Base-by-base conservation (phyloP, 1,140 invertebrate species). In the Limonius californicus region DNA sequence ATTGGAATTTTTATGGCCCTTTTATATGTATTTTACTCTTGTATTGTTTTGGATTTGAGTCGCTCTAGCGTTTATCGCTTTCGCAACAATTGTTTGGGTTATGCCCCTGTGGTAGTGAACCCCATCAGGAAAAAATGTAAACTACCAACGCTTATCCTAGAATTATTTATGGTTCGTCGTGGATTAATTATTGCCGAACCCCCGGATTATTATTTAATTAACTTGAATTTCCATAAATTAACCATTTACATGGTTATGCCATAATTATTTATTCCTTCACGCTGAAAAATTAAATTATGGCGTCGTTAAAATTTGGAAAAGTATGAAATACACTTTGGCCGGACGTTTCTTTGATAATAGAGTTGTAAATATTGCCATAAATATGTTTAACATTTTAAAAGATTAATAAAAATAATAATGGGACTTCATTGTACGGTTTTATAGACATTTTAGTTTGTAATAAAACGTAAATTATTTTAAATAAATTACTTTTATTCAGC, bases 1-100 rank as follows among this genome's bases (percentile, higher is more conserved):
- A 39, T 56, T 30, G 61, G 64, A 66, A 66, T 66, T 66, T 66
- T 66, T 66, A 66, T 66, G 19, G 61, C 15, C 59, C 21, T 57
- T 63, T 61, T 57, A 61, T 12, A 12, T 39, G 35, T 39, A 39
- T 9, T 9, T 39, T 64, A 56, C 50, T 43, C 43, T 19, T 55
- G 20, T 60, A 64, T 64, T 64, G 62, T 64, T 64, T 64, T 56
- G 35, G 45, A 45, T 39, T 50, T 19, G 8, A 18, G 15, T 18
- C n/a, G 20, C 14, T 50, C 9, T 21, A 50, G 45, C 42, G 12
- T 45, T 45, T 45, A 45, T 45, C 16, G 42, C 16, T 45, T 12
- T 45, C 14, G 42, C 42, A 45, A 50, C 12, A 6, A 12, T 39
- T 39, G 35, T 39, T 39, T 39, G 35, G 35, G 8, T 39, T 12